Conservation (phyloP, 2,888 invertebrate species). For the Periphyllus acericola region DNA sequence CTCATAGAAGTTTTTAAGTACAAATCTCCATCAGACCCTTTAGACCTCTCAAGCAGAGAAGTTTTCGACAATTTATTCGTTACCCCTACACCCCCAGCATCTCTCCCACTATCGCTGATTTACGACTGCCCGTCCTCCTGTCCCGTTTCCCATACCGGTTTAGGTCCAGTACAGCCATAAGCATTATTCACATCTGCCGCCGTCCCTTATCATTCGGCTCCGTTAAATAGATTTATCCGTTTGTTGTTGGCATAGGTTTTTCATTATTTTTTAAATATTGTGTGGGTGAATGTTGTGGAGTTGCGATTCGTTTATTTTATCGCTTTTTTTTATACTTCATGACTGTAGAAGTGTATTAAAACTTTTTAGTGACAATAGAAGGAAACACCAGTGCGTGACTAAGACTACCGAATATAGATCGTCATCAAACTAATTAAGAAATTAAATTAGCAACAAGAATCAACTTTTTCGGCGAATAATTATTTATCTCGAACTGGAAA, state of each 20-base stretch:
- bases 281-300: background rate
- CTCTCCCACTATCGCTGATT: constrained; percentile 10
- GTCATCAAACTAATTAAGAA: constrained; percentile 42
- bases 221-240: constrained; percentile 51
- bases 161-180: background rate
- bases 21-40: constrained; percentile 39
- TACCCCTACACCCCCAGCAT: background rate
- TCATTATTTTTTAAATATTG: constrained; percentile 10
- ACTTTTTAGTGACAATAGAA: constrained; percentile 14
- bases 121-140: background rate
- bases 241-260: constrained; percentile 39
- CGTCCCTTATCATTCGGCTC: constrained; percentile 52
- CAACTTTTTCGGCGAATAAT: constrained; percentile 11
- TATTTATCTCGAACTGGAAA: constrained; percentile 13
- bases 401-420: constrained; percentile 5
- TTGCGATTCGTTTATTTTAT: constrained; percentile 21
- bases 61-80: constrained; percentile 57
- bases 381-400: constrained; percentile 15
- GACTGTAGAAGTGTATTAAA: background rate
- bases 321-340: background rate
- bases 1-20: constrained; percentile 41
- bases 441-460: constrained; percentile 13
- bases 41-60: constrained; percentile 23
- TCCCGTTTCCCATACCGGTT: background rate
- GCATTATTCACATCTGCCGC: constrained; percentile 56